Evolutionary conservation across 2,113 vertebrate genomes (phyloP).

Genomic region (Saguinus imperator): DNA sequence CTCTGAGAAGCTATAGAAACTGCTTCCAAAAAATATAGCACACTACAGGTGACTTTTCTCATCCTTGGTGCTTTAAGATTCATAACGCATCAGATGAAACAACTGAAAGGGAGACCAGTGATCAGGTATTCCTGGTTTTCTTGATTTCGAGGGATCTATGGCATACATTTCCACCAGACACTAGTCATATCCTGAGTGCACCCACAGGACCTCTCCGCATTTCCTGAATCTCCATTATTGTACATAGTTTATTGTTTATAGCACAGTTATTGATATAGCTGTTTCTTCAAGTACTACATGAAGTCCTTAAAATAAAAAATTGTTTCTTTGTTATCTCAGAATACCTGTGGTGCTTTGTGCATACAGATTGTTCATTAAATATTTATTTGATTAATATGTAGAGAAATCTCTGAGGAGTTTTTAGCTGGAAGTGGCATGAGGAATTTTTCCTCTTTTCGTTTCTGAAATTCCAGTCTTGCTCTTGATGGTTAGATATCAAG

Average conservation of each 20-base stretch:
- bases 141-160: not conserved
- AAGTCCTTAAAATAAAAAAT: conserved; percentile 31
- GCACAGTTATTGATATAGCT: not conserved
- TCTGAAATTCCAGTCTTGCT: conserved; percentile 52
- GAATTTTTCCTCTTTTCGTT: conserved; percentile 37
- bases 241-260: not conserved
- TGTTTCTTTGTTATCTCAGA: not conserved
- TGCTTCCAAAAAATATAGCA: not conserved
- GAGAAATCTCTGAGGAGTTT: conserved; percentile 29
- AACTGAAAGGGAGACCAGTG: not conserved
- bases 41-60: not conserved
- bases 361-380: conserved; percentile 33
- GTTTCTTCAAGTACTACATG: not conserved
- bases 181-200: not conserved
- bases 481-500: not conserved
- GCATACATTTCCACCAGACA: not conserved
- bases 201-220: not conserved
- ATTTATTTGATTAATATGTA: conserved; percentile 37
- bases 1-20: not conserved
- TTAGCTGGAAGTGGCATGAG: not conserved
- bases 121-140: not conserved
- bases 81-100: not conserved
- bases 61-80: not conserved
- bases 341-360: not conserved
- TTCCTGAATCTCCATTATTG: not conserved